A percentile compares a stretch with the other conserved stretches of the same genome.
Conservation (phyloP, 2,113 vertebrate species). For the Corvus hawaiiensis region DNA sequence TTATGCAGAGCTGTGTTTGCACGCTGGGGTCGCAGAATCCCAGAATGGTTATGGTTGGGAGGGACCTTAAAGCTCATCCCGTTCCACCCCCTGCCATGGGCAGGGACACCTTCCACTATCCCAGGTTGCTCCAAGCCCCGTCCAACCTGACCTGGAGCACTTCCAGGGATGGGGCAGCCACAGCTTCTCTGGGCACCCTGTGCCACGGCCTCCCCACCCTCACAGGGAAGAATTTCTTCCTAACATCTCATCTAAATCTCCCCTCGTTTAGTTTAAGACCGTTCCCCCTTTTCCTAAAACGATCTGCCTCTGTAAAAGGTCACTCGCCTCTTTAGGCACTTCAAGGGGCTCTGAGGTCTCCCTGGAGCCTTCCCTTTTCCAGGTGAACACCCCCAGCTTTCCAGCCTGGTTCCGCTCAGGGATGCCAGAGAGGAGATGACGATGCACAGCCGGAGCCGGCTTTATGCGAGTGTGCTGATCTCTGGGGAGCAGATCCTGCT, state of each 20-base stretch:
- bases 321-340: background rate
- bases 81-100: background rate
- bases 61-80: background rate
- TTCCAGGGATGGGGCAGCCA: background rate
- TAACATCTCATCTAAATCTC: background rate
- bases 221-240: background rate
- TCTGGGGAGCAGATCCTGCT: background rate
- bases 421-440: background rate
- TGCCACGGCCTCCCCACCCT: fast-evolving
- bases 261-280: background rate
- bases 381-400: background rate
- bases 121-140: background rate
- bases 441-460: fast-evolving
- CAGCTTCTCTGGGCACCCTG: background rate
- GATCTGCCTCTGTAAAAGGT: background rate
- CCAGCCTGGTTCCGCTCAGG: background rate
- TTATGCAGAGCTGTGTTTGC: background rate
- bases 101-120: background rate
- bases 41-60: background rate
- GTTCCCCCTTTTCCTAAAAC: background rate
- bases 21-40: background rate
- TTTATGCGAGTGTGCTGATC: fast-evolving
- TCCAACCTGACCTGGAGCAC: fast-evolving
- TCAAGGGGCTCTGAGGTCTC: background rate
- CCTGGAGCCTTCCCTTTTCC: background rate